Percentiles rank a stretch among this genome's conserved stretches.
These are phyloP conservation scores for Trissoscelio sp. DNA, from an alignment of 2,888 invertebrate genomes.

Conservation along the genomic window DNA sequence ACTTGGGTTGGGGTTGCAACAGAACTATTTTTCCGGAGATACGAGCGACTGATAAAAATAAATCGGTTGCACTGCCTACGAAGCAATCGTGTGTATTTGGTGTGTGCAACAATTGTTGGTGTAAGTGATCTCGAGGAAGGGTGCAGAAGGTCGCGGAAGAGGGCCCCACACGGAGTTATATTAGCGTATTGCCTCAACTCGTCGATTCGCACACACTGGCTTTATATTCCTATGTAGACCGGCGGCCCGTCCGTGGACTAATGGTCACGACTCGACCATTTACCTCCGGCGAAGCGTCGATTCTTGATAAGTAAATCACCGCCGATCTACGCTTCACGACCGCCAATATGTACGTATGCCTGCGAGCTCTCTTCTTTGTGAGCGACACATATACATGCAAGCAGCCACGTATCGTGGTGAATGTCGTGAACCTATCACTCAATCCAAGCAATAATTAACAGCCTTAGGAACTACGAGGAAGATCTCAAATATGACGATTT, in stretches of 20 bases:
- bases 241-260: slow-evolving; percentile 81
- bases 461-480: slow-evolving; percentile 9
- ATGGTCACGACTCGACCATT: slow-evolving; percentile 87
- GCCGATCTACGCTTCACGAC: slow-evolving; percentile 85
- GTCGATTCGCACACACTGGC: slow-evolving; percentile 61
- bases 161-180: slow-evolving; percentile 70
- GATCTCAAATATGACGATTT: slow-evolving; percentile 39
- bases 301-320: slow-evolving; percentile 86
- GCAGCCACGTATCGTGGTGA: slow-evolving; percentile 8
- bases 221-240: slow-evolving; percentile 66
- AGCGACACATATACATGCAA: slow-evolving; percentile 32
- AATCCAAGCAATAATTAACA: slow-evolving; percentile 47
- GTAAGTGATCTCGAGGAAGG: slow-evolving; percentile 45
- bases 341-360: slow-evolving; percentile 75
- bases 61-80: slow-evolving; percentile 43
- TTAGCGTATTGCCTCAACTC: slow-evolving; percentile 68
- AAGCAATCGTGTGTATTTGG: slow-evolving; percentile 38
- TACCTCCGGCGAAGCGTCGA: slow-evolving; percentile 86
- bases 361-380: slow-evolving; percentile 21
- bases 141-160: slow-evolving; percentile 58
- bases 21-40: slow-evolving; percentile 44
- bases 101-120: slow-evolving; percentile 57
- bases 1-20: background rate
- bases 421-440: slow-evolving; percentile 64
- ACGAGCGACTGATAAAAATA: slow-evolving; percentile 24